phyloP scores from a whole-genome alignment of 2,113 vertebrate genomes.

The Cebus imitator region DNA sequence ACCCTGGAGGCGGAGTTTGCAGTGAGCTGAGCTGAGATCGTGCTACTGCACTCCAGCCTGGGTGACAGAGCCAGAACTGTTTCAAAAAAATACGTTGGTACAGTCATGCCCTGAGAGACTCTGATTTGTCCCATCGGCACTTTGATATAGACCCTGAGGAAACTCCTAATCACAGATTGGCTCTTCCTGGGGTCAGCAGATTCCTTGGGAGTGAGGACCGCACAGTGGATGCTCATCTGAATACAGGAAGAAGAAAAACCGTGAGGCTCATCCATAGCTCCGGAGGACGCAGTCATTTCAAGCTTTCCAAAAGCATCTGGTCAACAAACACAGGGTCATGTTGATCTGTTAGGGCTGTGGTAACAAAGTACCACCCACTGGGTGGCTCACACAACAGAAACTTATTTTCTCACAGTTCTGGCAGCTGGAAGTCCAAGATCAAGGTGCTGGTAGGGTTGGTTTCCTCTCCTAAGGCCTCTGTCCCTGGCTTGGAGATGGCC shows the following conservation, averaged over 20 bases:
- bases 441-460: neutral
- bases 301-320: no score
- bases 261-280: accelerated
- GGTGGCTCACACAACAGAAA: neutral
- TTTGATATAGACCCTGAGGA: neutral
- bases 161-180: neutral
- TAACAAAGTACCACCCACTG: neutral
- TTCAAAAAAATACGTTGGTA: neutral
- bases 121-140: neutral
- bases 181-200: neutral
- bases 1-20: no score
- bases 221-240: neutral
- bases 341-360: accelerated
- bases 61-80: no score
- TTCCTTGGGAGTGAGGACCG: neutral
- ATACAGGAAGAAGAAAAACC: neutral
- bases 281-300: neutral
- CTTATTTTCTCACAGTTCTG: neutral
- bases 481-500: neutral
- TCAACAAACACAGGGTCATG: neutral
- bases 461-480: neutral
- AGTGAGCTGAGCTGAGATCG: no score
- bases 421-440: neutral
- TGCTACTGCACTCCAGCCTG: no score
- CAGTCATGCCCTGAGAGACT: neutral